Conservation (phyloP, 2,888 invertebrate genomes). For the Xanthia togata region DNA sequence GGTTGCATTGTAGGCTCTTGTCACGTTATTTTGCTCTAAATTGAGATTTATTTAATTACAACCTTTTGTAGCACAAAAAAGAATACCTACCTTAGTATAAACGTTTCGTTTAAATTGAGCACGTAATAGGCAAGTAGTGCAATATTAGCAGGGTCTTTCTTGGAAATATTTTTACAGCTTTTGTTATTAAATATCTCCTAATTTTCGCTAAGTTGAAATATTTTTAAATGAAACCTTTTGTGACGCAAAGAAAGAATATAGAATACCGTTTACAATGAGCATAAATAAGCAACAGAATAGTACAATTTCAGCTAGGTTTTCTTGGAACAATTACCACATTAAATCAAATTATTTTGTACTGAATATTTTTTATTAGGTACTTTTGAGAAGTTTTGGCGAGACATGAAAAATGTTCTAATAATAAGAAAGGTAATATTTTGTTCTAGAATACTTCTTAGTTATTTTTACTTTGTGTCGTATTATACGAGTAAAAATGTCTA, state of each 20-base stretch:
- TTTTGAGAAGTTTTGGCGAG: background rate
- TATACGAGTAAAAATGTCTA: too few species aligned
- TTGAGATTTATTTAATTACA: background rate
- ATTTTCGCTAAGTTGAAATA: background rate
- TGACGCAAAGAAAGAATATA: background rate
- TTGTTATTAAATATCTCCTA: background rate
- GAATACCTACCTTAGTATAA: background rate
- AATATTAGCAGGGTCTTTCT: background rate
- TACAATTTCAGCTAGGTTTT: conserved; percentile 1
- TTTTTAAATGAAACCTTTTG: background rate
- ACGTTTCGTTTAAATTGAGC: background rate
- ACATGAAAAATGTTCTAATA: background rate
- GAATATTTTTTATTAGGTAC: background rate
- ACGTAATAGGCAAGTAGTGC: background rate
- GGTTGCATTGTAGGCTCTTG: background rate
- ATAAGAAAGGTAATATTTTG: too few species aligned
- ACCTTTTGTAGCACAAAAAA: background rate
- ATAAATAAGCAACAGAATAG: background rate
- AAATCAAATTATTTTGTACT: background rate
- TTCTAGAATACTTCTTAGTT: too few species aligned
- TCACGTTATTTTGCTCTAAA: background rate
- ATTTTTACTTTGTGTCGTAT: too few species aligned
- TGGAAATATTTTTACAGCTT: background rate
- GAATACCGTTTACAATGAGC: background rate
- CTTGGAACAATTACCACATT: background rate